phyloP scores from a whole-genome alignment of 2,113 vertebrate genomes.

The Lipophrys pholis region DNA sequence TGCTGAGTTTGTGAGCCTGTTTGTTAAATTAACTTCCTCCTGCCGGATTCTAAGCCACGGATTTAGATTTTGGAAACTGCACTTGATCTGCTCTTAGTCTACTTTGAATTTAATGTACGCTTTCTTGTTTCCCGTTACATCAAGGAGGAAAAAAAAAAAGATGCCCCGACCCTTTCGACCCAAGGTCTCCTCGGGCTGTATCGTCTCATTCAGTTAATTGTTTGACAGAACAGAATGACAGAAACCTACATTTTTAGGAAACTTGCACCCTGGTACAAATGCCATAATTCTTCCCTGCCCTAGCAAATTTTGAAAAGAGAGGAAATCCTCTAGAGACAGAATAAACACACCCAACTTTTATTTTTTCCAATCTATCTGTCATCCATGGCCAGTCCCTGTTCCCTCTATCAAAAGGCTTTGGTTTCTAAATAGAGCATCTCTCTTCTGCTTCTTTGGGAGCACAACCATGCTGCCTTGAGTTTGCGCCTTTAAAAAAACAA shows the following conservation, averaged over 20 bases:
- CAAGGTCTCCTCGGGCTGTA: background rate
- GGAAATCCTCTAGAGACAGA: constrained; percentile 21
- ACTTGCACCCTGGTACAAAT: constrained; percentile 19
- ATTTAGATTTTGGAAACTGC: constrained; percentile 1
- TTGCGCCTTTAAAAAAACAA: constrained; percentile 32
- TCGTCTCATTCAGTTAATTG: constrained; percentile 9
- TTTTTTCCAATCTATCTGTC: constrained; percentile 63
- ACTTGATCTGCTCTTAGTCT: background rate
- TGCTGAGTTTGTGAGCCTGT: background rate
- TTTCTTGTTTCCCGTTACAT: background rate
- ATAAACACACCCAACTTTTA: constrained; percentile 18
- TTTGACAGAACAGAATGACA: constrained; percentile 8
- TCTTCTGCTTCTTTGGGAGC: constrained; percentile 43
- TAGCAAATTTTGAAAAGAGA: constrained; percentile 20
- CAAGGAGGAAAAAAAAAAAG: background rate
- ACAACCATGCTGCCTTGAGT: constrained; percentile 25
- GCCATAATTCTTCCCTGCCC: constrained; percentile 3
- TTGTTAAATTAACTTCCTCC: background rate
- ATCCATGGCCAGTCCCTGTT: constrained; percentile 53
- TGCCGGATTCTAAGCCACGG: background rate
- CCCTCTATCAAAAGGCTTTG: constrained; percentile 72
- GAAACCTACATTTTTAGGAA: constrained; percentile 15
- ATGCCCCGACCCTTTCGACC: no score
- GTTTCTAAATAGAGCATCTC: constrained; percentile 75
- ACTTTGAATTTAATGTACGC: background rate